These are phyloP conservation scores for Neodiprion fabricii DNA, from an alignment of 1,140 invertebrate species.

Conservation along the genomic window DNA sequence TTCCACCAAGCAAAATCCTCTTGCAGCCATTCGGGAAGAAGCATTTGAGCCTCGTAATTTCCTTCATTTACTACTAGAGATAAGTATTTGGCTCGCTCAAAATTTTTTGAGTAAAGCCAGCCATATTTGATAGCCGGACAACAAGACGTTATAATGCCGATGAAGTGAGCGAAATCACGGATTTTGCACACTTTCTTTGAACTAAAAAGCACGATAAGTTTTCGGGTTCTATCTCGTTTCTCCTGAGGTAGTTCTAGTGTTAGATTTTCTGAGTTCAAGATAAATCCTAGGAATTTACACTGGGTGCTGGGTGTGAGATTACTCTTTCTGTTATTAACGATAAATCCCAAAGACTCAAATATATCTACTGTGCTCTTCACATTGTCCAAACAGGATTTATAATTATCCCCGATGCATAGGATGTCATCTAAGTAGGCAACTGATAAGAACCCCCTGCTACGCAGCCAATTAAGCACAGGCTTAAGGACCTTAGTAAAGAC, in stretches of 20 bases:
- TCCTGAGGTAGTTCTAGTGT: conserved; percentile 27
- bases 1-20: conserved; percentile 24
- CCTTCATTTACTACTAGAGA: too few species aligned
- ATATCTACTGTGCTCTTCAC: conserved; percentile 20
- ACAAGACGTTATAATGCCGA: too few species aligned
- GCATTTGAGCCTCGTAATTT: conserved; percentile 6
- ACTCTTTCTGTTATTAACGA: conserved; percentile 32
- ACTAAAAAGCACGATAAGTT: conserved; percentile 22
- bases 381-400: conserved; percentile 20
- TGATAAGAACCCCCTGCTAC: conserved; percentile 24
- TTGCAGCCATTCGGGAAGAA: background rate
- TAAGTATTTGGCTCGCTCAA: too few species aligned
- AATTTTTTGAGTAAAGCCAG: too few species aligned
- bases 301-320: conserved; percentile 17
- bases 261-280: conserved; percentile 30
- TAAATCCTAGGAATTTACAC: conserved; percentile 37
- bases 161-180: too few species aligned
- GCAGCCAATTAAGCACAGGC: conserved; percentile 26
- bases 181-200: too few species aligned
- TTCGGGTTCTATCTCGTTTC: conserved; percentile 25
- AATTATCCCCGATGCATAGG: conserved; percentile 18
- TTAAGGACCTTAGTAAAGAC: conserved; percentile 38
- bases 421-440: conserved; percentile 33
- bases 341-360: conserved; percentile 36
- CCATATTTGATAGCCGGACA: too few species aligned